These are phyloP conservation scores for Neuroterus valhalla DNA, from an alignment of 1,140 invertebrate genomes.

Conservation along the genomic window DNA sequence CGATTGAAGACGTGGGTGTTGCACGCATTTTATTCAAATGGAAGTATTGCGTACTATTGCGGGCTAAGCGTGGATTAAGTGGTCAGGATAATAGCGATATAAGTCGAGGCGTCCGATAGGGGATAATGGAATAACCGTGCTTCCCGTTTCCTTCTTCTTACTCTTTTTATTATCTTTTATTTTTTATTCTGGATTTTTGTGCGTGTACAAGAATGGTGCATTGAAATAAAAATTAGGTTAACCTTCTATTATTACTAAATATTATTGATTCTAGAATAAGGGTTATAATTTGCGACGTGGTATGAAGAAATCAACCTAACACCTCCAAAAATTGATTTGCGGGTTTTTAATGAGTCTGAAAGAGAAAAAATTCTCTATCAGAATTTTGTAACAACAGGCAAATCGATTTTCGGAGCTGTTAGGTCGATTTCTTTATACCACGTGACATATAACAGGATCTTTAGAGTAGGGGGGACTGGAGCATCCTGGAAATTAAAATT, in stretches of 20 bases:
- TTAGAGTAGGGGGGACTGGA: too few species aligned
- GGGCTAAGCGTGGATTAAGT: slow-evolving; percentile 48
- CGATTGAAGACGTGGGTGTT: background rate
- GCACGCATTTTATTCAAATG: slow-evolving; percentile 16
- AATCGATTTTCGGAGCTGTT: too few species aligned
- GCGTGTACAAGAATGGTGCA: background rate
- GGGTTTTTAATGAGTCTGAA: too few species aligned
- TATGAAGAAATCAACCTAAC: too few species aligned
- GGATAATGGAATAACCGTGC: slow-evolving; percentile 29
- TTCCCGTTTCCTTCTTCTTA: slow-evolving; percentile 7
- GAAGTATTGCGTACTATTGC: slow-evolving; percentile 26
- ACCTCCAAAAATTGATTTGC: too few species aligned
- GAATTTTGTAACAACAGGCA: too few species aligned
- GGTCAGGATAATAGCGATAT: slow-evolving; percentile 50
- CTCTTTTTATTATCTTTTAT: background rate
- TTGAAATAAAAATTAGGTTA: slow-evolving; percentile 18
- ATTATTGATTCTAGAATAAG: background rate
- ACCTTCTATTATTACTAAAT: background rate
- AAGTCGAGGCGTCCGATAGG: slow-evolving; percentile 32
- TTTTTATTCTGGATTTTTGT: background rate
- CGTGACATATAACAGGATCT: too few species aligned
- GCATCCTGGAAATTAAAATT: too few species aligned
- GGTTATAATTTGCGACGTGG: too few species aligned
- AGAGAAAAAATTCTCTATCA: too few species aligned
- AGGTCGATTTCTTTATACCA: too few species aligned